A percentile compares a stretch with the other conserved stretches of the same genome.
These are phyloP conservation scores for Diadema setosum DNA, from an alignment of 35 echinoderm and acorn worm species.

Conservation along the genomic window DNA sequence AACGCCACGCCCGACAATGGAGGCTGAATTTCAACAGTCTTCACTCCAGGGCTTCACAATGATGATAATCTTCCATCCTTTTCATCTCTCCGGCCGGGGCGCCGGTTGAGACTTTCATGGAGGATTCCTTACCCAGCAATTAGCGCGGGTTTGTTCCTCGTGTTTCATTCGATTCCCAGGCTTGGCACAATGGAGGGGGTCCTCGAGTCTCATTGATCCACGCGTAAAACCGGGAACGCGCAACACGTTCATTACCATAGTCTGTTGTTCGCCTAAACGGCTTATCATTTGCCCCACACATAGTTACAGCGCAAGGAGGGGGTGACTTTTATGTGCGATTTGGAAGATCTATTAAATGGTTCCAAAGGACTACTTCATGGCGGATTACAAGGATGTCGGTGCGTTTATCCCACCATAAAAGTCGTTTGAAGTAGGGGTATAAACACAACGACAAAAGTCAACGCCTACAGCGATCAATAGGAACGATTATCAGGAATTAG, in stretches of 20 bases:
- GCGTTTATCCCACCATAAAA: neutral
- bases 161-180: neutral
- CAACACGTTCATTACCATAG: neutral
- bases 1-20: neutral
- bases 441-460: neutral
- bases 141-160: neutral
- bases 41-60: slow-evolving; percentile 3
- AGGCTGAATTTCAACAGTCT: slow-evolving; percentile 1
- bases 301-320: neutral
- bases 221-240: neutral
- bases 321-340: neutral
- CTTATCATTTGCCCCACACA: neutral
- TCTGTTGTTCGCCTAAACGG: neutral
- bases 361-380: neutral
- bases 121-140: neutral
- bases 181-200: neutral
- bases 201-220: neutral
- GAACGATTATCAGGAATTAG: neutral
- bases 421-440: neutral
- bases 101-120: neutral
- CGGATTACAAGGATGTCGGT: neutral
- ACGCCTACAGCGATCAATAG: neutral
- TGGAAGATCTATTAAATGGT: neutral
- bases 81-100: neutral
- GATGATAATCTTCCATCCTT: neutral